Evolutionary conservation across 2,888 invertebrate species (phyloP), one percentile per base, ranked within the genome.

Genomic region (Eupithecia subfuscata): DNA sequence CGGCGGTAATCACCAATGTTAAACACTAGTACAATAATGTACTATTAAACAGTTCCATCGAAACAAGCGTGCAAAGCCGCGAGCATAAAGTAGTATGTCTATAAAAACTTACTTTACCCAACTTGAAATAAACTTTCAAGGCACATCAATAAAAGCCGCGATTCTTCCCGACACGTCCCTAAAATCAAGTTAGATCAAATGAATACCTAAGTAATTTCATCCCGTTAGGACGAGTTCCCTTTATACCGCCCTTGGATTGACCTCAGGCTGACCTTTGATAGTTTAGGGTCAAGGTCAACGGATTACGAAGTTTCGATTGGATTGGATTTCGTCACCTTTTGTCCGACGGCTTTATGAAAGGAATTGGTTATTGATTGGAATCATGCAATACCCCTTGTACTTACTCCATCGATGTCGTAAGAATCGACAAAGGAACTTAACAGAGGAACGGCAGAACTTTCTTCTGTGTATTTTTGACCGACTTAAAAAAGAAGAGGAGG

Each of bases 301-400:
- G n/a, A n/a, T 37, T 30, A 37, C n/a, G 34, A 37, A n/a, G 40
- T 37, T n/a, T n/a, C 40, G 34, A 67, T 37, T n/a, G n/a, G 25
- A 65, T 65, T 65, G 65, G 22, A n/a, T 67, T 37, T 60, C 60
- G 60, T 60, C 60, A 60, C 60, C 60, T 60, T 60, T 60, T 25
- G 56, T 56, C 22, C 56, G 60, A 25, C 1, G 60, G 25, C n/a
- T 60, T 22, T 60, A 60, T 60, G 4, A 25, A 60, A 60, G 25
- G 60, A 25, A 60, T 60, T 60, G 60, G 60, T 12, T 60, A 60
- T 60, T 60, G 60, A 60, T 60, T 60, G 60, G 25, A 25, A 25
- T 60, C 25, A 60, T 60, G 60, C 11, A 43, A 43, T 11, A 12
- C 11, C 43, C 43, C 43, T 2, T 43, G 1, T 3, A 43, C 9